These are phyloP conservation scores for Atopsyche davidsoni DNA, from an alignment of 1,140 invertebrate species.

Conservation along the genomic window DNA sequence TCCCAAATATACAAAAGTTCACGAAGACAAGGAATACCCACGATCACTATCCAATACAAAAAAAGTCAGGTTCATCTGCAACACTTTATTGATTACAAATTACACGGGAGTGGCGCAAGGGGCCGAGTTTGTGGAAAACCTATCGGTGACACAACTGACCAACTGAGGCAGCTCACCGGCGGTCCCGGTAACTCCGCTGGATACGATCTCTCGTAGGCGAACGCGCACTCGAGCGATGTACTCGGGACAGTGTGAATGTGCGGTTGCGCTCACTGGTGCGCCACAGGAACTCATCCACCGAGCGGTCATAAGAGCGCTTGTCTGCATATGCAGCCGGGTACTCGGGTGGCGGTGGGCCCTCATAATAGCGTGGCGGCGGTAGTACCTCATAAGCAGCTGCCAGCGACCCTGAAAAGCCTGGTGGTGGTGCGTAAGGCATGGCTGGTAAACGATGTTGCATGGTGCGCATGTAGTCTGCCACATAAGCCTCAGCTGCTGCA, in stretches of 20 bases:
- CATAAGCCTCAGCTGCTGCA: constrained; percentile 67
- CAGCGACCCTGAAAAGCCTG: constrained; percentile 49
- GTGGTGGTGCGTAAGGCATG: constrained; percentile 62
- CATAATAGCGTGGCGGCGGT: constrained; percentile 71
- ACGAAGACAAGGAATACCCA: background rate
- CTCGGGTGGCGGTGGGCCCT: constrained; percentile 57
- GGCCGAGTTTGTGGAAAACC: constrained; percentile 15
- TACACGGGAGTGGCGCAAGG: constrained; percentile 20
- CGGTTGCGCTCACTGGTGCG: constrained; percentile 63
- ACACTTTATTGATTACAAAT: constrained; percentile 30
- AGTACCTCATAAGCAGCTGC: constrained; percentile 61
- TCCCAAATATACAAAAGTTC: background rate
- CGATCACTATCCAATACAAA: constrained; percentile 11
- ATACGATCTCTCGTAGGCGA: constrained; percentile 53
- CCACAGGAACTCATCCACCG: constrained; percentile 86
- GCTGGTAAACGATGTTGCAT: constrained; percentile 74
- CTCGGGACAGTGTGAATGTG: too few species aligned
- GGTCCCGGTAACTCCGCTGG: constrained; percentile 45
- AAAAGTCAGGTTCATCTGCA: constrained; percentile 27
- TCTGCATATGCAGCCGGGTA: constrained; percentile 54
- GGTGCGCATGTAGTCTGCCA: constrained; percentile 73
- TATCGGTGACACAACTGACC: constrained; percentile 12
- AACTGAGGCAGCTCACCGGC: constrained; percentile 32
- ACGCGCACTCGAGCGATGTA: constrained; percentile 46
- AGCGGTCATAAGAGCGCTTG: constrained; percentile 78